Conservation (phyloP, 2,113 vertebrate species). For the Cygnus buccinator region DNA sequence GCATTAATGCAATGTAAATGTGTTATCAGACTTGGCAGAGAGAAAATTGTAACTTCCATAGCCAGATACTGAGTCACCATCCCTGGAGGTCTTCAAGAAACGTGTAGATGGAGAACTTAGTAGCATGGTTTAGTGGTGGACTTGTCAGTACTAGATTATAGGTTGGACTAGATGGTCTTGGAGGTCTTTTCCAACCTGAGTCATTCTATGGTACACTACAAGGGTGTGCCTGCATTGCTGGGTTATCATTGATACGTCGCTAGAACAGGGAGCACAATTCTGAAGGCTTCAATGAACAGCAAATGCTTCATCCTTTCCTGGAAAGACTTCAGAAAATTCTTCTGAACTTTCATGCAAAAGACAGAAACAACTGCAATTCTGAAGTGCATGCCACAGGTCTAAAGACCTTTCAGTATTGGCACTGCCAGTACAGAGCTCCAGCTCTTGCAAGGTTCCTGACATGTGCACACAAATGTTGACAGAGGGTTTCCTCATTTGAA, state of each 20-base stretch:
- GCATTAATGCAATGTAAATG: not conserved
- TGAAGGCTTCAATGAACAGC: not conserved
- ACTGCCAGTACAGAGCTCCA: not conserved
- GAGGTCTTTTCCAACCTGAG: no score
- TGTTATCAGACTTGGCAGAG: not conserved
- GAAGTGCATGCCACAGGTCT: not conserved
- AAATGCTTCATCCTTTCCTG: not conserved
- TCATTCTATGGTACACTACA: no score
- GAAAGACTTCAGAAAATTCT: not conserved
- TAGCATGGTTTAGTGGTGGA: no score
- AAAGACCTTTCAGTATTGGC: accelerated
- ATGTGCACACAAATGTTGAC: not conserved
- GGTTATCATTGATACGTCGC: not conserved
- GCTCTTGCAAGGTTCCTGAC: not conserved
- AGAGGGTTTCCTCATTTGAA: not conserved
- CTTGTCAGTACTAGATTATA: no score
- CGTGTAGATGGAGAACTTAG: no score
- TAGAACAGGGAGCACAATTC: not conserved
- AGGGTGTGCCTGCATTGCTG: not conserved
- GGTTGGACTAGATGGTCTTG: no score
- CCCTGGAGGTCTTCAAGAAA: no score
- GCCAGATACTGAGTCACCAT: not conserved
- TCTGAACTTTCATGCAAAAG: not conserved
- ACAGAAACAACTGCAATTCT: not conserved
- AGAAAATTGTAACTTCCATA: not conserved